phyloP scores from a whole-genome alignment of 1,140 invertebrate genomes.

The Caenorhabditis briggsae region DNA sequence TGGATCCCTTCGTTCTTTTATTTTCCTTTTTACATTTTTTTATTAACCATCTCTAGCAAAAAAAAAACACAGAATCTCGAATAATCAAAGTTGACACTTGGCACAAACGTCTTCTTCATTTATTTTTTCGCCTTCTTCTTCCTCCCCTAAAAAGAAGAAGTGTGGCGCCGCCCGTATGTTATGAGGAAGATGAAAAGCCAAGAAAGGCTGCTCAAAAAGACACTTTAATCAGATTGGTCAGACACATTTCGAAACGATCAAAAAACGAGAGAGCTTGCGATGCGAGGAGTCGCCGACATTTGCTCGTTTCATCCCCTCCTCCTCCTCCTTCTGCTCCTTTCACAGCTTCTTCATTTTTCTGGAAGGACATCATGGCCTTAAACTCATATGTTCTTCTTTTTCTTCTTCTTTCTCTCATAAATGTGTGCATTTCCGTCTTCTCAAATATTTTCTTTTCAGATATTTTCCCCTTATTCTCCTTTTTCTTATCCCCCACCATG shows the following conservation, averaged over 20 bases:
- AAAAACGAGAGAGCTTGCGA: neutral
- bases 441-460: neutral
- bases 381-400: conserved; percentile 43
- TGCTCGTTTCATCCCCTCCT: neutral
- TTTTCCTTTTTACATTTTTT: neutral
- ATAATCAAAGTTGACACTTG: neutral
- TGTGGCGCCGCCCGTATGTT: neutral
- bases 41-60: neutral
- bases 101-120: conserved; percentile 10
- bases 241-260: conserved; percentile 29
- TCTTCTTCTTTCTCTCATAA: too few relatives aligned
- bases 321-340: conserved; percentile 1
- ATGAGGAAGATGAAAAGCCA: conserved; percentile 3
- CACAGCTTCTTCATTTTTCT: neutral
- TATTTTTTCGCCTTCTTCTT: neutral
- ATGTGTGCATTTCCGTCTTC: conserved; percentile 6
- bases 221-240: conserved; percentile 54
- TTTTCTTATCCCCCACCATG: too few relatives aligned
- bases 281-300: neutral
- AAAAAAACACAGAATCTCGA: neutral
- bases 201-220: conserved; percentile 12
- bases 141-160: neutral
- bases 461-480: neutral
- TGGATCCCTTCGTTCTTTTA: neutral
- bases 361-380: conserved; percentile 15